A percentile compares a stretch with the other conserved stretches of the same genome.
Conservation (phyloP, 2,888 invertebrate genomes). For the Linnaemya vulpina region DNA sequence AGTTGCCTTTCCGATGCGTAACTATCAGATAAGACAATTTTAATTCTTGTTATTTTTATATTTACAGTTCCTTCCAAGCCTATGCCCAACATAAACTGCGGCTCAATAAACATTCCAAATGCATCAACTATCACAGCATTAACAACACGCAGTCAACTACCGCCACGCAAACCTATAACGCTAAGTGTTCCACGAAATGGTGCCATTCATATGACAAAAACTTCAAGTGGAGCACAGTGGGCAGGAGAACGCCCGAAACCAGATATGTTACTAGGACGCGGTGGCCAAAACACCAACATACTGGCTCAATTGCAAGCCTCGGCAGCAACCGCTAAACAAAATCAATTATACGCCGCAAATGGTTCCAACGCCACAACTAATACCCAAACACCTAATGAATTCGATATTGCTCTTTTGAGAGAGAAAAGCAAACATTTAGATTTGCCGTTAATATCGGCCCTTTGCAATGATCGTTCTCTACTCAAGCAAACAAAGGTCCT, state of each 20-base stretch:
- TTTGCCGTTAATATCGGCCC: slow-evolving; percentile 94
- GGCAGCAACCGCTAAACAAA: slow-evolving; percentile 73
- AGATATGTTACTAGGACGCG: slow-evolving; percentile 76
- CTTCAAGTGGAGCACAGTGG: slow-evolving; percentile 81
- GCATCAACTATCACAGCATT: slow-evolving; percentile 35
- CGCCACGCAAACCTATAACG: slow-evolving; percentile 78
- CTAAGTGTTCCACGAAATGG: slow-evolving; percentile 76
- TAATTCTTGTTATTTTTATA: not conserved
- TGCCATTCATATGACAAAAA: slow-evolving; percentile 79
- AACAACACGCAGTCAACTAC: slow-evolving; percentile 73
- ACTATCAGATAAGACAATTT: too few relatives aligned
- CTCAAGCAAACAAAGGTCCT: slow-evolving; percentile 94
- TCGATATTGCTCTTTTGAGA: slow-evolving; percentile 92
- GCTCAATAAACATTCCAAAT: slow-evolving; percentile 45
- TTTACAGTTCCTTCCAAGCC: slow-evolving; percentile 81
- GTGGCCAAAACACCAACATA: slow-evolving; percentile 77
- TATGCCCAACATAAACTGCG: slow-evolving; percentile 66
- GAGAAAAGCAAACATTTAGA: slow-evolving; percentile 95
- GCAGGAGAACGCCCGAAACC: slow-evolving; percentile 79
- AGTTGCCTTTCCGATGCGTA: too few relatives aligned
- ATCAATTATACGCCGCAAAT: slow-evolving; percentile 83
- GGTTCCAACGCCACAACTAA: slow-evolving; percentile 83
- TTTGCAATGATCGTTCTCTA: slow-evolving; percentile 95
- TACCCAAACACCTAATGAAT: slow-evolving; percentile 79
- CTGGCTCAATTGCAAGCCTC: slow-evolving; percentile 80